Evolutionary conservation across 2,113 vertebrate genomes (phyloP).

Genomic region (Antechinus flavipes): DNA sequence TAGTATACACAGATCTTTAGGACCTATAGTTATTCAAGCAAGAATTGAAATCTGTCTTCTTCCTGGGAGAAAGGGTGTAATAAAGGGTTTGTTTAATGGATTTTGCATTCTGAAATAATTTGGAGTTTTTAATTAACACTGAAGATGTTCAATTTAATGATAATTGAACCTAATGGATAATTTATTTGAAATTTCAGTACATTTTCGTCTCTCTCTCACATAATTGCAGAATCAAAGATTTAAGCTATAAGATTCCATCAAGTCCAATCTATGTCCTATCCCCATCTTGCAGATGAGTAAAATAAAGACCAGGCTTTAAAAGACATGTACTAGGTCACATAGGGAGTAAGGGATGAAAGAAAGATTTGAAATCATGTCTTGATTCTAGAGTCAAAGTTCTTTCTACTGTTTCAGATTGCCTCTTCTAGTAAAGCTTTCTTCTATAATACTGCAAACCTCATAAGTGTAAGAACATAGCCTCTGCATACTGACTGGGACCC

Average conservation of each 20-base stretch:
- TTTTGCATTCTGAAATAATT: neutral
- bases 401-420: neutral
- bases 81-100: neutral
- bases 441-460: neutral
- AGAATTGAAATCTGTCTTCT: neutral
- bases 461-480: neutral
- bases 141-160: neutral
- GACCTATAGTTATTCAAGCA: neutral
- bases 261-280: neutral
- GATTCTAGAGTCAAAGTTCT: neutral
- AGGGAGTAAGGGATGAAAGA: no score
- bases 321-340: no score
- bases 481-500: neutral
- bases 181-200: neutral
- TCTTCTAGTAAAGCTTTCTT: neutral
- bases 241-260: neutral
- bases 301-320: no score
- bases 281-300: no score
- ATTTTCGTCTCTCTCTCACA: neutral
- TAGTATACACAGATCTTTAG: neutral
- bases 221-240: neutral
- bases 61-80: neutral
- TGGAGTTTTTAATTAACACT: neutral
- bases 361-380: neutral
- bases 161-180: neutral